phyloP scores from a whole-genome alignment of 2,888 invertebrate genomes.

The Harpagoxenus sublaevis region DNA sequence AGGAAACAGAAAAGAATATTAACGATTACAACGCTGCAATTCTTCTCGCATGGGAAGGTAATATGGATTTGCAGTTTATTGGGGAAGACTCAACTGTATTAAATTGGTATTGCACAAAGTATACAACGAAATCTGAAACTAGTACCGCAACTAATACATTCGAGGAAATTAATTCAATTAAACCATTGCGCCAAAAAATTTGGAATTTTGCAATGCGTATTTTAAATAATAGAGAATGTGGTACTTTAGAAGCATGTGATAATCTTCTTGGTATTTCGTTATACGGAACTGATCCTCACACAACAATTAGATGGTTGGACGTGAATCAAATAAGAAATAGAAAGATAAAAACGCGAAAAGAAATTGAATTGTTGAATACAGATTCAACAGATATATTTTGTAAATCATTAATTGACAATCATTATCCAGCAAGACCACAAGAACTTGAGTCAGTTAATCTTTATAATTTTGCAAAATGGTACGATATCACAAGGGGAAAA shows the following conservation, averaged over 20 bases:
- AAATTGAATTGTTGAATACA: neutral
- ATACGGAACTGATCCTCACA: neutral
- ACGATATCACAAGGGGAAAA: neutral
- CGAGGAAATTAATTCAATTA: neutral
- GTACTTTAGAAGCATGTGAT: neutral
- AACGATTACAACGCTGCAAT: neutral
- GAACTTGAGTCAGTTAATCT: neutral
- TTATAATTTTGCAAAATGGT: constrained; percentile 7
- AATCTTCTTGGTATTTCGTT: neutral
- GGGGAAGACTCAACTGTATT: neutral
- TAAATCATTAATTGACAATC: neutral
- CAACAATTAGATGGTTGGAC: neutral
- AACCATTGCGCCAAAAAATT: neutral
- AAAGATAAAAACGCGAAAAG: neutral
- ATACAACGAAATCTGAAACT: neutral
- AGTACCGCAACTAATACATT: neutral
- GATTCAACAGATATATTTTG: neutral
- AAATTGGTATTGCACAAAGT: neutral
- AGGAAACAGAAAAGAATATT: neutral
- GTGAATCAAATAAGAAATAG: neutral
- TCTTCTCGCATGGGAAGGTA: neutral
- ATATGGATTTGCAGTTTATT: neutral
- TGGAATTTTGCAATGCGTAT: neutral
- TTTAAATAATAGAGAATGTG: neutral
- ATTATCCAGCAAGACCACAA: neutral